These are phyloP conservation scores for Poeciliopsis turrubarensis DNA, from an alignment of 2,113 vertebrate species.

Conservation along the genomic window DNA sequence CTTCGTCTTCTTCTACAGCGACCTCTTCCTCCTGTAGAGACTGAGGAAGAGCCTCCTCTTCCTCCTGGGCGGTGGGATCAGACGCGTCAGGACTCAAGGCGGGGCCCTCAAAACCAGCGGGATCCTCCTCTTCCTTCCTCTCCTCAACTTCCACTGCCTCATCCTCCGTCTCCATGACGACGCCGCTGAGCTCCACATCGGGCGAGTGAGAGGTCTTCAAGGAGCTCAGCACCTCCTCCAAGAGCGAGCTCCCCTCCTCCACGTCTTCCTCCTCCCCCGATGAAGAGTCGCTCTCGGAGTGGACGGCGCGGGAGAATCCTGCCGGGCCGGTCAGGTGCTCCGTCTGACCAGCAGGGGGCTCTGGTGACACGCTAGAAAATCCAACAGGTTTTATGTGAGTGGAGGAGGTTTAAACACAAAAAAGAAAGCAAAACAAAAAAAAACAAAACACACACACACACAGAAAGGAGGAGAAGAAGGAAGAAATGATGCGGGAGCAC, in stretches of 20 bases:
- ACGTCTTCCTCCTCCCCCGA: slow-evolving; percentile 18
- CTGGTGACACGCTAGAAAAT: slow-evolving; percentile 51
- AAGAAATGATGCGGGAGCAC: slow-evolving; percentile 39
- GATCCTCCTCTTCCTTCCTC: slow-evolving; percentile 9
- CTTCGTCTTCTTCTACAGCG: slow-evolving; percentile 16
- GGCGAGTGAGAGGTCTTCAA: slow-evolving; percentile 61
- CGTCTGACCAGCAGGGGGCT: slow-evolving; percentile 50
- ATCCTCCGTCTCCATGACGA: slow-evolving; percentile 32
- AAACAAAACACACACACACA: background rate
- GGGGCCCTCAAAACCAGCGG: slow-evolving; percentile 9
- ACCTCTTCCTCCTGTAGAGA: slow-evolving; percentile 28
- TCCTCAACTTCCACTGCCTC: slow-evolving; percentile 19
- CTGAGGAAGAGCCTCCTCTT: slow-evolving; percentile 11
- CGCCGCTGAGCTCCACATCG: slow-evolving; percentile 42
- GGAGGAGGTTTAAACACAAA: background rate
- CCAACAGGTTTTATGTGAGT: slow-evolving; percentile 2
- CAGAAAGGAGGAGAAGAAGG: background rate
- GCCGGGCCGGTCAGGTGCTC: slow-evolving; percentile 53
- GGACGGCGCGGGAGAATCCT: background rate
- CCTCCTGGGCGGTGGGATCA: background rate
- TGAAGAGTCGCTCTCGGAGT: slow-evolving; percentile 1
- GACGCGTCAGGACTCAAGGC: background rate
- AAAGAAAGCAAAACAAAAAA: too few species aligned
- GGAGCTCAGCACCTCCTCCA: slow-evolving; percentile 80
- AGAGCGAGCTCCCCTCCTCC: slow-evolving; percentile 71